Evolutionary conservation across 1,140 invertebrate genomes (phyloP), one percentile per base, ranked within the genome.

Genomic region (Limonius californicus): DNA sequence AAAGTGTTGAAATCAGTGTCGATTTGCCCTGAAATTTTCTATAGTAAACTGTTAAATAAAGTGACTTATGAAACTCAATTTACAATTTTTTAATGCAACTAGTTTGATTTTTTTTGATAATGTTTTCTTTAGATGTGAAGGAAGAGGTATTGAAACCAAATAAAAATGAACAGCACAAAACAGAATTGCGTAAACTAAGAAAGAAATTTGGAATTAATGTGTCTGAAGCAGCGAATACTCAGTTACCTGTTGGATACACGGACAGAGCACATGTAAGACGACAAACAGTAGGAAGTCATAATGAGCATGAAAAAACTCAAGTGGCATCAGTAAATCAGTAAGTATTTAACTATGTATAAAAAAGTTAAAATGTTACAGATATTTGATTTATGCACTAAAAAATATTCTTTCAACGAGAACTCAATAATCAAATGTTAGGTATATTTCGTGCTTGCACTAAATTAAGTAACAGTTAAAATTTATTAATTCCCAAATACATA

Each of bases 221-320:
- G 81, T 66, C 74, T 80, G 56, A 78, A 71, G 20, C 75, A 65
- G 67, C 69, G 70, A 54, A 69, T 72, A 35, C 12, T 12, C 20
- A 42, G 70, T 79, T 57, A 72, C 68, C 67, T 18, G 56, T 63
- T 0, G 80, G 80, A 2, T 88, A 96, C 76, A 86, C 86, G 68
- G 94, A 97, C 74, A 83, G 92, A 63, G 92, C 94, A 0, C 83
- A 87, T 63, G 81, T 82, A 45, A 76, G 94, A 56, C 79, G 93
- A 56, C 81, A 87, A 12, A 83, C 83, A 19, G 83, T 92, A 12
- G 94, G 94, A 6, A 94, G 91, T 62, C 87, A 88, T 57, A 87
- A 91, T 76, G 86, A 90, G 59, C 82, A 88, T 62, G 89, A 88
- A 67, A 95, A 95, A 74, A 94, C 90, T 0, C 82, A 90, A 74